Conservation (phyloP, 2,797 vertebrate genomes). For the Sebastes diaconus region DNA sequence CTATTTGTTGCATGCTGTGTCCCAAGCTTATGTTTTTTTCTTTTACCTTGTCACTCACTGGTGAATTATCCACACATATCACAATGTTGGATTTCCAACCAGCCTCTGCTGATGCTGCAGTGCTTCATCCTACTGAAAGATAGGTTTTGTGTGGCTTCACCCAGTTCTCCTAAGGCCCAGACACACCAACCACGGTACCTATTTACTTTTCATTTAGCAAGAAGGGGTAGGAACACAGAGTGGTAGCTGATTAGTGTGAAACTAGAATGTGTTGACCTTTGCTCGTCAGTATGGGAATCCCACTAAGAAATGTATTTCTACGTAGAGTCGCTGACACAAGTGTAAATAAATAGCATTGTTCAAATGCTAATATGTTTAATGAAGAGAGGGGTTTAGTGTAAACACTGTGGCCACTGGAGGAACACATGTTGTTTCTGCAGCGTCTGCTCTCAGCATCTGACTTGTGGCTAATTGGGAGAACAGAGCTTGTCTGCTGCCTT, state of each 20-base stretch:
- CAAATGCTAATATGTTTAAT: background rate
- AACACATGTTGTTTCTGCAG: background rate
- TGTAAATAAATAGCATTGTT: background rate
- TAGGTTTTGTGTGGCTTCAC: background rate
- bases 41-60: conserved; percentile 4
- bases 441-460: background rate
- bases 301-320: background rate
- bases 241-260: too few species aligned
- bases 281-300: background rate
- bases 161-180: background rate
- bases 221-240: too few species aligned
- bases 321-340: background rate
- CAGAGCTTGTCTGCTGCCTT: background rate
- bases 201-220: background rate
- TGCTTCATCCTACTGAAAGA: background rate
- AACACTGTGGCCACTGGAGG: background rate
- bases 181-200: background rate
- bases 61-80: conserved; percentile 2
- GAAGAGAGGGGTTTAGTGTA: background rate
- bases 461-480: background rate
- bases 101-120: background rate
- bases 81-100: background rate
- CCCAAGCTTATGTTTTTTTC: conserved; percentile 5
- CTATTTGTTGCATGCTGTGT: conserved; percentile 11
- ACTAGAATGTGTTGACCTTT: background rate